Evolutionary conservation across 2,888 invertebrate genomes (phyloP).

Genomic region (Oligia fasciuncula): DNA sequence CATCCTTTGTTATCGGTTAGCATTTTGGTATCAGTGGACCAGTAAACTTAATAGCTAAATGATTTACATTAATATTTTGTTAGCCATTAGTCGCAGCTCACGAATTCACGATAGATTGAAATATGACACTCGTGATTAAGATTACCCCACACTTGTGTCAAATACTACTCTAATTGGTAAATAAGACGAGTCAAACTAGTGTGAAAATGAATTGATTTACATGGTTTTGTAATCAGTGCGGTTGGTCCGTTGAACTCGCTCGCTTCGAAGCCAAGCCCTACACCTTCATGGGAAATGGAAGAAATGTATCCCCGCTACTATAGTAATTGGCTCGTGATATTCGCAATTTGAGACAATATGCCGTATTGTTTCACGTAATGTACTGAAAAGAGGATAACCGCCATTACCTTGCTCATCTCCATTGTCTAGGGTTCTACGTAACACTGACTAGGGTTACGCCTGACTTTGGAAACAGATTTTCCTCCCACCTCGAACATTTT

Average conservation of each 20-base stretch:
- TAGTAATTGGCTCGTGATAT: constrained; percentile 78
- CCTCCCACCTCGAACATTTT: constrained; percentile 28
- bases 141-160: constrained; percentile 11
- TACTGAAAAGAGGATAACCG: constrained; percentile 51
- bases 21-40: constrained; percentile 10
- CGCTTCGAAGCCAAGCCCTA: constrained; percentile 54
- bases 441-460: constrained; percentile 2
- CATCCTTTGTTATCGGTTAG: constrained; percentile 12
- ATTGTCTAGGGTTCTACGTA: constrained; percentile 30
- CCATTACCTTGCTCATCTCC: constrained; percentile 27
- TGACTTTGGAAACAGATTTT: constrained; percentile 36
- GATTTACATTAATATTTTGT: constrained; percentile 9
- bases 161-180: not conserved
- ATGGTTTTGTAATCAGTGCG: not conserved
- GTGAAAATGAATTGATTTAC: constrained; percentile 16
- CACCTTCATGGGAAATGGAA: constrained; percentile 72
- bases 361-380: constrained; percentile 64
- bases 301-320: constrained; percentile 73
- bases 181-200: not conserved
- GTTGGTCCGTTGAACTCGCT: constrained; percentile 41
- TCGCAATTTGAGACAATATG: constrained; percentile 68
- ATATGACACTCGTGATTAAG: constrained; percentile 13
- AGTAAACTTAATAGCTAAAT: constrained; percentile 18
- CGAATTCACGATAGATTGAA: not conserved
- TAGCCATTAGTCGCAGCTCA: not conserved